phyloP scores from a whole-genome alignment of 2,113 vertebrate genomes.

The Cynopterus brachyotis region DNA sequence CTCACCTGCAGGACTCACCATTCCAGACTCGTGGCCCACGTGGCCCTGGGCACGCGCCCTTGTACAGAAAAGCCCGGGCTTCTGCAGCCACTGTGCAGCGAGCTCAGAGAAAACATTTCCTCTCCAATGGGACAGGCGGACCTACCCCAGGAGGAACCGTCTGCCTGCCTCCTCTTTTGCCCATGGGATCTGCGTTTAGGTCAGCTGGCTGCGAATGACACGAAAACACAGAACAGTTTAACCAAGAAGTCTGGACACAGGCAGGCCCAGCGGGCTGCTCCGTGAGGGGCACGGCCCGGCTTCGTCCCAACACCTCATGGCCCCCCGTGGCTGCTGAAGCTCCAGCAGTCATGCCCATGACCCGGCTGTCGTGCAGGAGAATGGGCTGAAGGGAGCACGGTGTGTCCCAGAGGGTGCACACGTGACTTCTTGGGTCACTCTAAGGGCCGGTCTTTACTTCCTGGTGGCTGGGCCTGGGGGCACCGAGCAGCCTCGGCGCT shows the following conservation, averaged over 20 bases:
- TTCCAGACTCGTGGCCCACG: rapidly evolving
- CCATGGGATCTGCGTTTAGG: neutral
- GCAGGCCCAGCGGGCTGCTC: neutral
- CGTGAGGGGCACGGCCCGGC: neutral
- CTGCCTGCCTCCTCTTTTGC: neutral
- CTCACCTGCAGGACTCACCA: rapidly evolving
- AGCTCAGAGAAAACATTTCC: neutral
- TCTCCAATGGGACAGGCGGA: neutral
- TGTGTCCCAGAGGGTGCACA: neutral
- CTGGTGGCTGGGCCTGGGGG: neutral
- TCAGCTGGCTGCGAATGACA: neutral
- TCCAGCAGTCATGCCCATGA: rapidly evolving
- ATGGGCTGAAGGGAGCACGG: neutral
- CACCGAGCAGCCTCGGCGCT: rapidly evolving
- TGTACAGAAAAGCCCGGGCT: no score
- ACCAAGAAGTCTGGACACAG: no score
- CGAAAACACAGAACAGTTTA: neutral
- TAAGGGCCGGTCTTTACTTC: neutral
- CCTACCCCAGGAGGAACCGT: neutral
- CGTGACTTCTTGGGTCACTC: neutral
- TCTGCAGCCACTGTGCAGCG: neutral
- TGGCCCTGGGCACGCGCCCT: neutral
- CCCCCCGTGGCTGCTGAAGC: neutral
- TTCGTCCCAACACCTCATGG: rapidly evolving
- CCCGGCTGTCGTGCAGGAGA: neutral